Evolutionary conservation across 2,113 vertebrate species (phyloP), one percentile per base, ranked within the genome.

Genomic region (Salvelinus namaycush): DNA sequence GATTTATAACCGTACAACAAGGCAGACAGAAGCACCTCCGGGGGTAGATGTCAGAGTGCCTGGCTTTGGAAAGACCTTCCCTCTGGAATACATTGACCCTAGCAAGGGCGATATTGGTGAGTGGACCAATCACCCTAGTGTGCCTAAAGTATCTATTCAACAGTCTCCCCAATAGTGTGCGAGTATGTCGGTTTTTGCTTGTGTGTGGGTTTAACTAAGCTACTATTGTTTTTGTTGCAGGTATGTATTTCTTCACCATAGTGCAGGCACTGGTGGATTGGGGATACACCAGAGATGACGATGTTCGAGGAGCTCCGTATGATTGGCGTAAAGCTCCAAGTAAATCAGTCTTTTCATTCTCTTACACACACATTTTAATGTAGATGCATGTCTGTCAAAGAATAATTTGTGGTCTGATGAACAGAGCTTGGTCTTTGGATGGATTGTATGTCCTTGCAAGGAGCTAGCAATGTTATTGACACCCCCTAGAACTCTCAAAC

Each of bases 271-370:
- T 99, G 77, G 96, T 95, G 60, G 91, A 94, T 0, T 96, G 95
- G 95, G 98, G 98, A 77, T 99, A 99, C 87, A 95, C 89, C 48
- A 93, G 96, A 78, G 95, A 95, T 18, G 92, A 93, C 76, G 95
- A 98, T 44, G 87, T 99, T 29, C 94, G 93, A 89, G 98, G 97
- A 34, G 98, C 97, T 1, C 97, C 98, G 4, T 99, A 99, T 8
- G 98, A 99, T 80, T 99, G 97, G 98, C 94, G 98, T 77, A 97
- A 95, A 88, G 97, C 98, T 49, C 98, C 98, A 70, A 99, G 98
- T 99, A 94, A 95, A 90, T 81, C 62, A 54, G 39, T 54, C 4
- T 51, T 24, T 16, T 29, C 44, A 22, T 39, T 44, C 9, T 44
- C 9, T 44, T 39, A 9, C 39, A 11, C 9, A 44, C 39, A 44